These are phyloP conservation scores for Epinephelus moara DNA, from an alignment of 2,113 vertebrate genomes.

Conservation along the genomic window DNA sequence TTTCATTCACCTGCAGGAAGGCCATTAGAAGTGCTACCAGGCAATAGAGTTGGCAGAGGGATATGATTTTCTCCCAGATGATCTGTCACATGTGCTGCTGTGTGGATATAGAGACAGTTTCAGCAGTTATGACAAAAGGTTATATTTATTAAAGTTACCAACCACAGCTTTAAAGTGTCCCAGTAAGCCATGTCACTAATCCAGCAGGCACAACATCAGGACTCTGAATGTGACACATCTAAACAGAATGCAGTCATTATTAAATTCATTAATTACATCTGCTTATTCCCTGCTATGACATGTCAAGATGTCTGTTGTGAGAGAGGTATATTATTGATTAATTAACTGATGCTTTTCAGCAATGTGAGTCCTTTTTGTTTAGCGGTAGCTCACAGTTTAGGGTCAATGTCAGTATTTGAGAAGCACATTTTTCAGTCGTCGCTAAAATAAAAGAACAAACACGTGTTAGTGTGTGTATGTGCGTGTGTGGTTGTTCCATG, in stretches of 20 bases:
- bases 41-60: too few relatives aligned
- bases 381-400: neutral
- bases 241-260: neutral
- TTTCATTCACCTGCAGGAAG: too few relatives aligned
- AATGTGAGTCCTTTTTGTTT: neutral
- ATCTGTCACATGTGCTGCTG: too few relatives aligned
- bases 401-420: neutral
- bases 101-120: too few relatives aligned
- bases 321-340: neutral
- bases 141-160: too few relatives aligned
- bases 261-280: neutral
- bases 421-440: neutral
- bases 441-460: neutral
- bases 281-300: neutral
- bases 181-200: neutral
- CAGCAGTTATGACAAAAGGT: too few relatives aligned
- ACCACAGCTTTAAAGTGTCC: neutral
- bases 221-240: neutral
- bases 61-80: too few relatives aligned
- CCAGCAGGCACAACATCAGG: neutral
- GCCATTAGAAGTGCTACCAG: too few relatives aligned
- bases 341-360: neutral
- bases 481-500: conserved; percentile 12
- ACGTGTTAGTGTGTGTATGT: neutral
- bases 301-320: neutral